Evolutionary conservation across 2,888 invertebrate species (phyloP), one percentile per base, ranked within the genome.

Genomic region (Brassicogethes aeneus): DNA sequence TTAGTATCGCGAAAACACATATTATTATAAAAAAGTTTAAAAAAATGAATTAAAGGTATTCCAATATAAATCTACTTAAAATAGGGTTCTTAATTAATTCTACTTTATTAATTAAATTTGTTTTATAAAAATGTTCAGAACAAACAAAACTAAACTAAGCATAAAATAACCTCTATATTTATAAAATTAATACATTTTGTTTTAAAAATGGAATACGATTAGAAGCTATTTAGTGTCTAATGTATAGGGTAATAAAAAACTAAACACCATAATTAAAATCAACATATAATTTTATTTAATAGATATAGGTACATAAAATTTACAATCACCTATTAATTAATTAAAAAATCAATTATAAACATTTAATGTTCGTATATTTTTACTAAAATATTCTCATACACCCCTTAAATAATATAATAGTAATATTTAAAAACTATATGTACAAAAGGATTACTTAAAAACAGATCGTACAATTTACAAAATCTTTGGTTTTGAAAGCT

Each of bases 401-500:
- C 23, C 23, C 23, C 23, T 23, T 23, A 23, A 23, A 23, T 23
- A 10, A 10, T 30, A 30, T 36, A 17, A 17, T 3, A 10, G 17
- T 3, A 15, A 12, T 30, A 12, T 15, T 36, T 17, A 15, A 2
- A 5, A 34, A 14, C 15, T 41, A 32, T 44, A 39, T 40, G 15
- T 42, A 42, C 38, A 44, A 33, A 36, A 41, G 41, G 42, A 44
- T 38, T 43, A 38, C 29, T 34, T 38, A 41, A 41, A 48, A 39
- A 30, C 45, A 48, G 34, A 45, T 31, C 39, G 34, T 46, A 46
- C 46, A 46, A 14, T 23, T 23, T 23, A 23, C 23, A 23, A 23
- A 51, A 51, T 67, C 65, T 68, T 68, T 68, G 68, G 68, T 65
- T 56, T 59, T 64, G 46, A 53, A 56, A 68, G 68, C 68, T 67